phyloP scores from a whole-genome alignment of 2,797 vertebrate genomes.

The Aphelocoma californica region DNA sequence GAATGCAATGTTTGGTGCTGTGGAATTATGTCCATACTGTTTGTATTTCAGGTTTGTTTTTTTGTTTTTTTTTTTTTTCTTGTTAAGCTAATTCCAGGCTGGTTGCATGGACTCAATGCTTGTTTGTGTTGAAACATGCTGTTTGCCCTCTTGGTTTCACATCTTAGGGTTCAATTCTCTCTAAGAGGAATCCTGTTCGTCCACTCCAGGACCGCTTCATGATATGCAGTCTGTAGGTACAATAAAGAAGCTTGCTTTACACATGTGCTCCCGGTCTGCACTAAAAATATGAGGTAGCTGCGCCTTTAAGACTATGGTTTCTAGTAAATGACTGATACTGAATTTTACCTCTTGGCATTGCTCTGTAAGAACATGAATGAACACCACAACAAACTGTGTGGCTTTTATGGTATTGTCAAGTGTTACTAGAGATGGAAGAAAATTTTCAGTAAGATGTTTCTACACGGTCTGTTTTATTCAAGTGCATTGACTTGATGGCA shows the following conservation, averaged over 20 bases:
- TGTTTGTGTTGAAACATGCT: background rate
- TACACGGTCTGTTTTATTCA: background rate
- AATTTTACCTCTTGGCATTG: background rate
- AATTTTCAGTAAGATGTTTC: background rate
- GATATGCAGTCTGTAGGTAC: background rate
- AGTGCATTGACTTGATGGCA: background rate
- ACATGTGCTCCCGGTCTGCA: background rate
- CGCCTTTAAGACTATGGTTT: background rate
- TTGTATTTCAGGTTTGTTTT: background rate
- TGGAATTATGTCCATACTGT: background rate
- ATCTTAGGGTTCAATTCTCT: background rate
- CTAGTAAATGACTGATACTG: background rate
- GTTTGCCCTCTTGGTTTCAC: background rate
- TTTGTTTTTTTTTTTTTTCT: background rate
- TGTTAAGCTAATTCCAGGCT: background rate
- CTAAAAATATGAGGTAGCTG: background rate
- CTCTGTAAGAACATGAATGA: background rate
- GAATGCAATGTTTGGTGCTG: background rate
- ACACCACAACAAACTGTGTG: background rate
- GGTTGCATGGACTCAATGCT: background rate
- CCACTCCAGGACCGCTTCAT: background rate
- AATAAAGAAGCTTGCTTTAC: background rate
- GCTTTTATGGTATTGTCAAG: background rate
- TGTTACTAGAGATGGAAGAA: background rate
- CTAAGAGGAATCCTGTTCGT: background rate